Percentiles rank a stretch among this genome's conserved stretches.
phyloP scores from a whole-genome alignment of 2,888 invertebrate species.

The Sabellastarte sp. region DNA sequence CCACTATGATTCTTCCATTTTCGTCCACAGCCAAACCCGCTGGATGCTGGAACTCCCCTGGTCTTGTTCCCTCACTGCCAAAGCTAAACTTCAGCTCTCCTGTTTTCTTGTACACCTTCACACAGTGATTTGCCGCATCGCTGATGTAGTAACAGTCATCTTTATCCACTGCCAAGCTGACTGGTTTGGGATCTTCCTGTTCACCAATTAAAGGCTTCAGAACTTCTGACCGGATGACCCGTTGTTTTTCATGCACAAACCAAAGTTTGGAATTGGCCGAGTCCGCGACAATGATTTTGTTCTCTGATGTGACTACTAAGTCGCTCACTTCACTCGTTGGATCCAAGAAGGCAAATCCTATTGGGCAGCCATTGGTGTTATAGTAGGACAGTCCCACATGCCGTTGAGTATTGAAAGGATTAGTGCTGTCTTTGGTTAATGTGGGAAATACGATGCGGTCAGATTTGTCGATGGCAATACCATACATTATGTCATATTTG shows the following conservation, averaged over 20 bases:
- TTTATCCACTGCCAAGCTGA: neutral
- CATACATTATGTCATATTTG: conserved; percentile 4
- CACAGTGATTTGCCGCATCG: conserved; percentile 58
- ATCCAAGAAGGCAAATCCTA: neutral
- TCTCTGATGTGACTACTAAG: conserved; percentile 7
- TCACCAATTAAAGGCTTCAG: neutral
- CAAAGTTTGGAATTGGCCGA: conserved; percentile 1
- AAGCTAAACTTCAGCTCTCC: conserved; percentile 61
- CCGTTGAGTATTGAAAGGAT: neutral
- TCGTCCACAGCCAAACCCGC: conserved; percentile 63
- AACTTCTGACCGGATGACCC: neutral
- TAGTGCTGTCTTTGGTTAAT: neutral
- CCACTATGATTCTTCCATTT: conserved; percentile 62
- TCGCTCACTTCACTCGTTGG: neutral
- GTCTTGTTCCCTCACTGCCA: conserved; percentile 62
- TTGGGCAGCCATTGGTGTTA: neutral
- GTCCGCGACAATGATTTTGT: conserved; percentile 10
- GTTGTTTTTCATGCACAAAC: neutral
- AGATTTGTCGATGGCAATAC: conserved; percentile 6
- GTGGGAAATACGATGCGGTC: conserved; percentile 11
- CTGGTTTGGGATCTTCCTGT: neutral
- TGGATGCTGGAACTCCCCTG: conserved; percentile 64
- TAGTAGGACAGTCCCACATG: neutral
- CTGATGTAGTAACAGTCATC: neutral
- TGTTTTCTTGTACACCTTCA: conserved; percentile 61